phyloP scores from a whole-genome alignment of 2,113 vertebrate species.

The Verasper variegatus region DNA sequence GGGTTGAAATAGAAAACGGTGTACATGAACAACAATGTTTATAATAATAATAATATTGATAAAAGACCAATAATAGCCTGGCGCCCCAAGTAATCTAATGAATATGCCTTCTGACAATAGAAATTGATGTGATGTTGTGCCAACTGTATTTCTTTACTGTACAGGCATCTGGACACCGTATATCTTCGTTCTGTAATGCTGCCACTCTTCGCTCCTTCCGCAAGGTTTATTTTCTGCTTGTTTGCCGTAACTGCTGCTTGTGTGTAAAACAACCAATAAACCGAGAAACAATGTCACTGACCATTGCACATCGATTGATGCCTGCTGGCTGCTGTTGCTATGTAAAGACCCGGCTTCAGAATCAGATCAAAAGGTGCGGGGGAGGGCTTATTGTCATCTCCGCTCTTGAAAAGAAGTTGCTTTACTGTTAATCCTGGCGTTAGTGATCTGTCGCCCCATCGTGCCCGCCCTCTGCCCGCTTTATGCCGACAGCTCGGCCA shows the following conservation, averaged over 20 bases:
- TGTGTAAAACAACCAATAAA: constrained; percentile 19
- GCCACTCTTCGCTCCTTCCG: background rate
- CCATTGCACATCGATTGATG: constrained; percentile 23
- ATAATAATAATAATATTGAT: too few species aligned
- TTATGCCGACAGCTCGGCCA: too few species aligned
- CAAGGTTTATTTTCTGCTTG: background rate
- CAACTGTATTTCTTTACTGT: too few species aligned
- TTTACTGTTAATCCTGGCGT: constrained; percentile 15
- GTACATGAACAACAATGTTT: too few species aligned
- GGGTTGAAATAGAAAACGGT: too few species aligned
- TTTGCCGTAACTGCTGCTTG: background rate
- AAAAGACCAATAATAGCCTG: too few species aligned
- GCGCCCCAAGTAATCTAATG: too few species aligned
- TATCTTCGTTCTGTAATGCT: background rate
- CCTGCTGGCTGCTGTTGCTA: background rate
- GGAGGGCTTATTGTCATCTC: constrained; percentile 23
- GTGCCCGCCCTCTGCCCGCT: constrained; percentile 28
- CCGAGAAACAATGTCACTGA: constrained; percentile 28
- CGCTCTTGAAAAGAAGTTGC: background rate
- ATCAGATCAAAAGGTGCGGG: background rate
- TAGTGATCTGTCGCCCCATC: constrained; percentile 21
- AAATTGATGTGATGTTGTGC: too few species aligned
- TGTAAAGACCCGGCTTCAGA: background rate
- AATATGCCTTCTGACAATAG: too few species aligned
- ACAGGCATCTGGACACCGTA: background rate